A percentile compares a stretch with the other conserved stretches of the same genome.
phyloP scores from a whole-genome alignment of 2,888 invertebrate genomes.

The Apamea monoglypha region DNA sequence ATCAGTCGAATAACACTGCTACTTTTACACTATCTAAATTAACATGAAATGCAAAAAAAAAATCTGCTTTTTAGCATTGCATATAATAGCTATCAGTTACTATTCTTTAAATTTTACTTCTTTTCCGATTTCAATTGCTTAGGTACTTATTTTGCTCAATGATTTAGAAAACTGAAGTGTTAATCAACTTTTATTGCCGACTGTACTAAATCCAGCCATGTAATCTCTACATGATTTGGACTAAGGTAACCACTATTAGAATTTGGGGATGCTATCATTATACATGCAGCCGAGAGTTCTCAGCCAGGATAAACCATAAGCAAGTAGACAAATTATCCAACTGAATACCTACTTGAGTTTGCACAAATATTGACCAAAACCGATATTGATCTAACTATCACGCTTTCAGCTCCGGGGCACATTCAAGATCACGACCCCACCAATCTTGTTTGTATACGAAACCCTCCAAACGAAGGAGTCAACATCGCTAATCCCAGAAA shows the following conservation, averaged over 20 bases:
- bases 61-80: too few relatives aligned
- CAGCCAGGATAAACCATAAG: background rate
- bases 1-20: background rate
- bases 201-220: background rate
- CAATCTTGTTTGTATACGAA: slow-evolving; percentile 93
- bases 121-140: background rate
- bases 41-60: background rate
- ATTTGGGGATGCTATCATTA: background rate
- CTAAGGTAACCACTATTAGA: too few relatives aligned
- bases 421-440: slow-evolving; percentile 94
- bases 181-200: too few relatives aligned
- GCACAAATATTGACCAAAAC: slow-evolving; percentile 27
- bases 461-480: slow-evolving; percentile 74
- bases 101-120: background rate
- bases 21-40: background rate
- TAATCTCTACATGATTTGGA: background rate
- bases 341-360: background rate
- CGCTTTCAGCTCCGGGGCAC: slow-evolving; percentile 94
- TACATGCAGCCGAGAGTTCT: slow-evolving; percentile 6
- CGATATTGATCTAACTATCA: slow-evolving; percentile 39
- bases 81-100: too few relatives aligned
- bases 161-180: background rate
- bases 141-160: background rate
- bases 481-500: slow-evolving; percentile 78
- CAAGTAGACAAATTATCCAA: slow-evolving; percentile 24